Conservation (phyloP, 2,797 vertebrate species). For the Trachurus trachurus region DNA sequence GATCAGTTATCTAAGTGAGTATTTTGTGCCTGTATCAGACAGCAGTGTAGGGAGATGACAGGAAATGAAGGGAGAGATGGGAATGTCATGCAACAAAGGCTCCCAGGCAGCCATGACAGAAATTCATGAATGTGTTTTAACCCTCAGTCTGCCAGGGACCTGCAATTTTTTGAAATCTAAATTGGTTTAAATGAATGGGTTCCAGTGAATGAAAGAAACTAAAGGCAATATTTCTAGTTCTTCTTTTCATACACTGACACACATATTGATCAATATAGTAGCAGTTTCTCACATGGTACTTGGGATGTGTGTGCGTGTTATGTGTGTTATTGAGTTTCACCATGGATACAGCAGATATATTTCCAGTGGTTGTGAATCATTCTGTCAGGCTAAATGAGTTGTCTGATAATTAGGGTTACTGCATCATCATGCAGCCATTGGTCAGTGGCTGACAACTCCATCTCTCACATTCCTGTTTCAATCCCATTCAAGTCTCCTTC, state of each 20-base stretch:
- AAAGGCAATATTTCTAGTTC: background rate
- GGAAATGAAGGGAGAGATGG: background rate
- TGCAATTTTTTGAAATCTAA: background rate
- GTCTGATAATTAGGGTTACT: constrained; percentile 63
- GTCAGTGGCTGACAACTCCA: constrained; percentile 57
- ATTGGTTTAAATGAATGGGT: background rate
- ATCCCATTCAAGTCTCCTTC: constrained; percentile 49
- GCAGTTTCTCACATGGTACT: background rate
- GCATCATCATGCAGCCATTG: constrained; percentile 61
- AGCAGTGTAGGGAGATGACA: background rate
- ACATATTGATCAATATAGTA: background rate
- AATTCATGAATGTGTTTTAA: background rate
- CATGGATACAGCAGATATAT: constrained; percentile 47
- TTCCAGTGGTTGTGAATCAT: constrained; percentile 67
- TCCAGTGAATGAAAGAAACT: too few relatives aligned
- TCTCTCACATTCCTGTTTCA: constrained; percentile 52
- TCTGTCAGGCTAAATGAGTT: constrained; percentile 70
- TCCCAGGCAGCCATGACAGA: background rate
- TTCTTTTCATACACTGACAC: background rate
- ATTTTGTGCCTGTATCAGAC: background rate
- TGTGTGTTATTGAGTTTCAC: constrained; percentile 30
- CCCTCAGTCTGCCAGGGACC: background rate
- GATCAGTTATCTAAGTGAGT: background rate
- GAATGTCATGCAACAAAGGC: background rate
- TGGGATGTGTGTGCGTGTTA: constrained; percentile 6